phyloP scores from a whole-genome alignment of 2,888 invertebrate species.

The Andrena flavipes region DNA sequence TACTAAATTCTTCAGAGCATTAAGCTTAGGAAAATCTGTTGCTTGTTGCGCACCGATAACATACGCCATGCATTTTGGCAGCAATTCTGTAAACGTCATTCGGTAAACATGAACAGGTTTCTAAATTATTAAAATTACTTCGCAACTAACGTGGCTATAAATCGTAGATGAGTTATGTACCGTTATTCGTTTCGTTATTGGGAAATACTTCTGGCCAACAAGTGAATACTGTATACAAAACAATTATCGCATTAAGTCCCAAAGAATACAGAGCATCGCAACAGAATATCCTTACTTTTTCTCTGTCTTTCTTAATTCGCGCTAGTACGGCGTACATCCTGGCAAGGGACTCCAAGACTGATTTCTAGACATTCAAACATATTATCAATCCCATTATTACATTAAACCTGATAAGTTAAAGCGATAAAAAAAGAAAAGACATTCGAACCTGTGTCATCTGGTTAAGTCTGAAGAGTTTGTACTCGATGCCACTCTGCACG shows the following conservation, averaged over 20 bases:
- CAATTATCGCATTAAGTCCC: constrained; percentile 80
- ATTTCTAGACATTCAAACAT: constrained; percentile 59
- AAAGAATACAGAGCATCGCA: constrained; percentile 85
- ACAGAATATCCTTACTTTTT: constrained; percentile 84
- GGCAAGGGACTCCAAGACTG: constrained; percentile 69
- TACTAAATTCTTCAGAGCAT: constrained; percentile 80
- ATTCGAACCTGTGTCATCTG: constrained; percentile 52
- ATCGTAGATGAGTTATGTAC: constrained; percentile 53
- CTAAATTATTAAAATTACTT: neutral
- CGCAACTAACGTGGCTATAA: neutral
- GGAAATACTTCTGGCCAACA: constrained; percentile 85
- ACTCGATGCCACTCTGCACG: constrained; percentile 75
- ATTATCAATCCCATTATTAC: neutral
- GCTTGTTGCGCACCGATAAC: constrained; percentile 77
- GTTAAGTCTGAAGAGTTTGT: constrained; percentile 72
- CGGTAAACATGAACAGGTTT: neutral
- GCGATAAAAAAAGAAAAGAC: neutral
- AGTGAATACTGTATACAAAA: constrained; percentile 83
- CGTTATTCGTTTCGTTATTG: constrained; percentile 71
- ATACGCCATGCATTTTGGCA: constrained; percentile 83
- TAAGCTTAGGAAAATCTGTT: constrained; percentile 75
- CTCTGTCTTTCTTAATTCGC: constrained; percentile 82
- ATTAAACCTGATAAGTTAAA: neutral
- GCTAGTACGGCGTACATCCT: constrained; percentile 75
- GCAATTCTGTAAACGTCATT: constrained; percentile 77